These are phyloP conservation scores for Lithophane semibrunnea DNA, from an alignment of 2,888 invertebrate species.

Conservation along the genomic window DNA sequence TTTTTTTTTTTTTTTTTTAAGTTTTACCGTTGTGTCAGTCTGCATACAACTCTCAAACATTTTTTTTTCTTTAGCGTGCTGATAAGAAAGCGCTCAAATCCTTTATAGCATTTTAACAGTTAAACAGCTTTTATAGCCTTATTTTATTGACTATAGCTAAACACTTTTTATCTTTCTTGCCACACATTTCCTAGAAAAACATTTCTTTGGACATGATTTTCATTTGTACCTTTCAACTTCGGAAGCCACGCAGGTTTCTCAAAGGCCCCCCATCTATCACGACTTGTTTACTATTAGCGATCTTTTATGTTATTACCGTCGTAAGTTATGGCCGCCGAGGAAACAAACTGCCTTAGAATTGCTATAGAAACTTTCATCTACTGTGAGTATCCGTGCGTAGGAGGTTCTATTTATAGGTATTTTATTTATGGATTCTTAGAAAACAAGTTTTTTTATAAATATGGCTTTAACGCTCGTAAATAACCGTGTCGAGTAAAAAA, in stretches of 20 bases:
- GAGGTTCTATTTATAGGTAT: not conserved
- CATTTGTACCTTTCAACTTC: conserved; percentile 23
- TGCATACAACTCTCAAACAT: not conserved
- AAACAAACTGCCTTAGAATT: conserved; percentile 25
- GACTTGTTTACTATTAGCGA: conserved; percentile 48
- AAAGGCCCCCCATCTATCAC: conserved; percentile 36
- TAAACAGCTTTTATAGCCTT: not conserved
- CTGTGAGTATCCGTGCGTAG: not conserved
- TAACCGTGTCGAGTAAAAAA: not conserved
- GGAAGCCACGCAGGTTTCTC: conserved; percentile 26
- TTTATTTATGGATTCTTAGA: not conserved
- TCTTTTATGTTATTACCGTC: conserved; percentile 40
- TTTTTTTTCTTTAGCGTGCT: not conserved
- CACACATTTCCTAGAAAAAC: conserved; percentile 9
- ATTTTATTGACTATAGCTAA: not conserved
- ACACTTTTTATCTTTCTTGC: not conserved
- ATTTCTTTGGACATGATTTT: conserved; percentile 8
- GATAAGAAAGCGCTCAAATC: not conserved
- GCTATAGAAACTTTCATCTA: conserved; percentile 11
- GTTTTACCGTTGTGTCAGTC: too few relatives aligned
- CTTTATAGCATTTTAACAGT: not conserved
- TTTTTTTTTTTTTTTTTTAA: too few relatives aligned
- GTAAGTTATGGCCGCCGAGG: conserved; percentile 33
- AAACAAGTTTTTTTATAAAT: not conserved
- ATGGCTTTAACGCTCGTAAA: not conserved